Evolutionary conservation across 2,113 vertebrate genomes (phyloP).

Genomic region (rat (Rattus norvegicus)): GRCr8 NC_086036.1:63525001-63525500

Average conservation of each 20-base stretch:
- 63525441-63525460: neutral
- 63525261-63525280: too few species aligned
- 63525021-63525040: neutral
- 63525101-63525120: neutral
- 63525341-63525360: neutral
- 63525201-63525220: too few species aligned
- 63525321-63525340: too few species aligned
- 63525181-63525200: too few species aligned
- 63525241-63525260: too few species aligned
- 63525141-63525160: too few species aligned
- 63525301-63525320: too few species aligned
- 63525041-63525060: conserved; percentile 24
- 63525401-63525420: neutral
- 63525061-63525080: neutral
- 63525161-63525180: too few species aligned
- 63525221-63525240: too few species aligned
- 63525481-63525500: neutral
- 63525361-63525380: conserved; percentile 8
- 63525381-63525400: neutral
- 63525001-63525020: neutral
- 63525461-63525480: neutral
- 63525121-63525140: neutral
- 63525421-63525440: neutral
- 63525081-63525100: too few species aligned
- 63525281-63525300: too few species aligned